Base-by-base conservation (phyloP, 2,797 vertebrate species). In the Ceyx erithaca region DNA sequence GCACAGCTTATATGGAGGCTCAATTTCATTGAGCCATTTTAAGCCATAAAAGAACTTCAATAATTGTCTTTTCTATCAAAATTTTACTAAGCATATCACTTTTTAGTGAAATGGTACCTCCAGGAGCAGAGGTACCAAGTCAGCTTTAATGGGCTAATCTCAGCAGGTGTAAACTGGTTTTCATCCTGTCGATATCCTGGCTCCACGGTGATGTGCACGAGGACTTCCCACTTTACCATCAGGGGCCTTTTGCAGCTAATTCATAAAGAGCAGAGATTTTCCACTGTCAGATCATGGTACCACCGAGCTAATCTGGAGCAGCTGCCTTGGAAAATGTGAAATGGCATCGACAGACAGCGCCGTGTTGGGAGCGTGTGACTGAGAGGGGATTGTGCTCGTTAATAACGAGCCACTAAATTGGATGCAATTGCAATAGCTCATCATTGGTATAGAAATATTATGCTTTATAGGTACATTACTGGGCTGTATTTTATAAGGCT, bases 391-490 rank as follows among this genome's bases (percentile, higher is more conserved):
- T 93, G 93, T 16, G 4, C 68, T 95, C 81, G 4, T 94, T 96
- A 95, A 94, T 91, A 95, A 96, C 10, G 82, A 95, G 88, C 82
- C 86, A 54, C 86, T 95, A 94, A 96, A 96, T 95, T 92, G 92
- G 94, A 89, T 93, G 89, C 89, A 96, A 91, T 95, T 93, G 92
- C 91, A 94, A 82, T 93, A 89, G 81, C 90, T 96, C 95, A 86
- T 94, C 88, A 85, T 90, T 85, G 92, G 63, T 92, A 84, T 73
- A 94, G 92, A 93, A 94, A 95, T 96, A 95, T 93, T 92, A 75
- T 92, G 85, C 79, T 95, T 96, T 95, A 95, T 95, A 92, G 93
- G 85, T 95, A 75, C 93, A 90, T 96, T 94, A 92, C 94, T 85
- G 89, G 85, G 82, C 82, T 93, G 78, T 94, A 96, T 96, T 95